Percentiles rank a stretch among this genome's conserved stretches.
Conservation (phyloP, 2,797 vertebrate species). For the Distichodus sexfasciatus region DNA sequence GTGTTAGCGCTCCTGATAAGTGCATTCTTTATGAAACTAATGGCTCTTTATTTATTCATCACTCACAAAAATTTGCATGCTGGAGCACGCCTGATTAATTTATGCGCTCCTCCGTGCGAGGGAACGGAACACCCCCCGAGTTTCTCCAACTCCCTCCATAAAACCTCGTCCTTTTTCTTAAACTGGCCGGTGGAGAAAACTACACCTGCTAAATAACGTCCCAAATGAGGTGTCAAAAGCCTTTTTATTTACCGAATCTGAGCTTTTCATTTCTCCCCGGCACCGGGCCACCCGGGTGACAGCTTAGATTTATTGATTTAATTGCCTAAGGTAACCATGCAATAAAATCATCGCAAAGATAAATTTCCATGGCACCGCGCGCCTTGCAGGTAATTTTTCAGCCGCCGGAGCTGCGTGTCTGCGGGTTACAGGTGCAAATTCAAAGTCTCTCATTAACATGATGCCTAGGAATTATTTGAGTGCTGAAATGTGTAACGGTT, state of each 20-base stretch:
- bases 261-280: slow-evolving; percentile 84
- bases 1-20: slow-evolving; percentile 48
- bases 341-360: slow-evolving; percentile 94
- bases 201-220: slow-evolving; percentile 83
- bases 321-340: slow-evolving; percentile 95
- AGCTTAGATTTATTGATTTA: slow-evolving; percentile 96
- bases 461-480: slow-evolving; percentile 43
- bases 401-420: slow-evolving; percentile 80
- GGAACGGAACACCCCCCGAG: slow-evolving; percentile 50
- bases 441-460: slow-evolving; percentile 74
- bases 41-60: slow-evolving; percentile 67
- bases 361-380: slow-evolving; percentile 82
- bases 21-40: slow-evolving; percentile 57
- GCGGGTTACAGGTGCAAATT: slow-evolving; percentile 85
- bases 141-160: slow-evolving; percentile 66
- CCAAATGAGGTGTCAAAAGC: slow-evolving; percentile 82
- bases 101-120: slow-evolving; percentile 44
- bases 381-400: slow-evolving; percentile 84
- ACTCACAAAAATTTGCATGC: slow-evolving; percentile 57
- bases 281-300: slow-evolving; percentile 79
- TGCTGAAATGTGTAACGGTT: slow-evolving; percentile 45
- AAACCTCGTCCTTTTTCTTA: slow-evolving; percentile 54
- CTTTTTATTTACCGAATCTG: slow-evolving; percentile 86
- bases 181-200: slow-evolving; percentile 49
- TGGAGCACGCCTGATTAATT: slow-evolving; percentile 62